Evolutionary conservation across 2,888 invertebrate genomes (phyloP), one percentile per base, ranked within the genome.

Genomic region (Empis livida): DNA sequence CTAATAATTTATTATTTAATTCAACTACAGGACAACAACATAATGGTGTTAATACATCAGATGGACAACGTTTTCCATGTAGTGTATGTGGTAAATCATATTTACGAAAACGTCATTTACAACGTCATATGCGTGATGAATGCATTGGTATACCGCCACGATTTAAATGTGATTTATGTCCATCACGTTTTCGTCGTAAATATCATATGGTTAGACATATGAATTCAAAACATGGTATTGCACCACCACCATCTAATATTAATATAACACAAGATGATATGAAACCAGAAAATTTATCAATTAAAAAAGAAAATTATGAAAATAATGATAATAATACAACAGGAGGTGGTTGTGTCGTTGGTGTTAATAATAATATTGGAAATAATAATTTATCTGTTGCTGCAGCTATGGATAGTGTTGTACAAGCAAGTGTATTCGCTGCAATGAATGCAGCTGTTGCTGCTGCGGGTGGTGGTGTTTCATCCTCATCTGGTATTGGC

Each of bases 31-130:
- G 9, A n/a, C 13, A 40, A 17, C 16, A 40, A 11, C 11, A 5
- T 10, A 27, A 43, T 39, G 20, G 35, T 16, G 31, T 27, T 30
- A 11, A 30, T 10, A 31, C 41, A 13, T 17, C 45, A 32, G 30
- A 43, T 23, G 56, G 56, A 15, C 67, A 70, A 47, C 70, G 73
- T 50, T 77, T 73, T 57, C 65, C 67, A 16, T 79, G 79, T 59
- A 61, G 64, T 45, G 72, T 72, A 42, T 79, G 79, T 55, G 71
- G 71, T 54, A 75, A 76, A 62, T 74, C 71, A 50, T 79, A 79
- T 61, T 70, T 73, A 57, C 71, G 78, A 41, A 77, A 77, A 59
- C 75, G 78, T 40, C 78, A 78, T 50, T 61, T 80, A 49, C 74
- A 76, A 53, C 70, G 78, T 10, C 78, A 78, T 54, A 66, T 73